Percentiles rank a stretch among this genome's conserved stretches.
Evolutionary conservation across 1,140 invertebrate species (phyloP).

Genomic region (Polypedilum pembai): DNA sequence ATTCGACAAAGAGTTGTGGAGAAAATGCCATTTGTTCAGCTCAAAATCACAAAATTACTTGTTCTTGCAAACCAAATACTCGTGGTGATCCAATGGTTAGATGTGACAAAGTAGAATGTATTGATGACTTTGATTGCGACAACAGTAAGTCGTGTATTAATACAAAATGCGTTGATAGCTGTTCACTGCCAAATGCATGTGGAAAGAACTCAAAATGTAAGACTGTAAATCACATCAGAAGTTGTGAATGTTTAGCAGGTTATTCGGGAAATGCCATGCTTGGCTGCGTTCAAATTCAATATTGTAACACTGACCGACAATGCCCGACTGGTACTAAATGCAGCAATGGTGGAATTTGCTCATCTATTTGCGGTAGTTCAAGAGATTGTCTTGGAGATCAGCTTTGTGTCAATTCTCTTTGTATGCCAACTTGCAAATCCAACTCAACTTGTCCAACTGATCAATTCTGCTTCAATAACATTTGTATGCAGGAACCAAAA

Average conservation of each 20-base stretch:
- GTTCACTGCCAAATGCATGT: conserved; percentile 69
- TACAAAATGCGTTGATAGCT: conserved; percentile 73
- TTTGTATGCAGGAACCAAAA: conserved; percentile 70
- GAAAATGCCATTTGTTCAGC: conserved; percentile 64
- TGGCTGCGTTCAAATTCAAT: conserved; percentile 70
- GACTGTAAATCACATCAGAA: conserved; percentile 62
- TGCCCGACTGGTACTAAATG: conserved; percentile 75
- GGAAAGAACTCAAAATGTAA: conserved; percentile 68
- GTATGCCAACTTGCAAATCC: conserved; percentile 67
- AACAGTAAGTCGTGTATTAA: conserved; percentile 64
- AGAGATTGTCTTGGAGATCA: conserved; percentile 75
- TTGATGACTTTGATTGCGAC: conserved; percentile 67
- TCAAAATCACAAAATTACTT: conserved; percentile 58
- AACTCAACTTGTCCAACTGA: conserved; percentile 71
- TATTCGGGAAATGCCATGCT: conserved; percentile 77
- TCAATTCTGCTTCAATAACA: conserved; percentile 72
- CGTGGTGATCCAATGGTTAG: conserved; percentile 63
- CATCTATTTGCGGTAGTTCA: conserved; percentile 62
- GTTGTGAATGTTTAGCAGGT: conserved; percentile 71
- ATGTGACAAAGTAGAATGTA: conserved; percentile 68
- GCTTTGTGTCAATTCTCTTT: conserved; percentile 68
- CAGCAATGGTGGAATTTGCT: conserved; percentile 65
- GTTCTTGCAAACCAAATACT: conserved; percentile 67
- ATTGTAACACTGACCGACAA: conserved; percentile 66
- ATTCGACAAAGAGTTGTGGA: conserved; percentile 57